Base-by-base conservation (phyloP, 2,888 invertebrate genomes). In the Podabrus alpinus region DNA sequence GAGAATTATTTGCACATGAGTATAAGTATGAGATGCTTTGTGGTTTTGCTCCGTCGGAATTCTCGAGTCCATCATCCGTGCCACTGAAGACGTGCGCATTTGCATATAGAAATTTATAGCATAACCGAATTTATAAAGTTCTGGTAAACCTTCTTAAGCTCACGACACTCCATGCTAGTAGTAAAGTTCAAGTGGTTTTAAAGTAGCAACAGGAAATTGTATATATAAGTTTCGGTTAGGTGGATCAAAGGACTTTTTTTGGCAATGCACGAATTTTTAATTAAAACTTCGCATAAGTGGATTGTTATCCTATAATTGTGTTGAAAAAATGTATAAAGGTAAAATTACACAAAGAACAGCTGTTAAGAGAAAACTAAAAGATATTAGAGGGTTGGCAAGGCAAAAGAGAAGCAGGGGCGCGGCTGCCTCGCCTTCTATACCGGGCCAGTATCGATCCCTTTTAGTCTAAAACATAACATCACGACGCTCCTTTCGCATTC, bases 351-450 rank as follows among this genome's bases (percentile, higher is more conserved):
- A 76, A 74, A 76, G 76, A 70, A 73, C 75, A 75, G 75, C 72
- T 75, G 75, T 75, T 75, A 73, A 70, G 70, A 75, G 72, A 75
- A 76, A 78, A 79, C 68, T 69, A 76, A 78, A 78, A 79, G 79
- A 79, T 79, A 79, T 75, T 78, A 76, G 79, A 77, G 79, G 78
- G 75, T 77, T 77, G 76, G 72, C 71, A 76, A 78, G 77, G 77
- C 76, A 74, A 71, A 71, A 73, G 78, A 78, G 77, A 75, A 78
- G 74, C 78, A 77, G 80, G 81, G 81, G 81, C 79, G 82, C 82
- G 80, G 81, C 79, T 80, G 81, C 82, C 83, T 83, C 84, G 82
- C 84, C 84, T 83, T 83, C 83, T 82, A n/a, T n/a, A 83, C 82
- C 83, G 83, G 84, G 82, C 80, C 79, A 78, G 77, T 80, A 83